Base-by-base conservation (phyloP, 2,113 vertebrate species). In the Camelus bactrianus region DNA sequence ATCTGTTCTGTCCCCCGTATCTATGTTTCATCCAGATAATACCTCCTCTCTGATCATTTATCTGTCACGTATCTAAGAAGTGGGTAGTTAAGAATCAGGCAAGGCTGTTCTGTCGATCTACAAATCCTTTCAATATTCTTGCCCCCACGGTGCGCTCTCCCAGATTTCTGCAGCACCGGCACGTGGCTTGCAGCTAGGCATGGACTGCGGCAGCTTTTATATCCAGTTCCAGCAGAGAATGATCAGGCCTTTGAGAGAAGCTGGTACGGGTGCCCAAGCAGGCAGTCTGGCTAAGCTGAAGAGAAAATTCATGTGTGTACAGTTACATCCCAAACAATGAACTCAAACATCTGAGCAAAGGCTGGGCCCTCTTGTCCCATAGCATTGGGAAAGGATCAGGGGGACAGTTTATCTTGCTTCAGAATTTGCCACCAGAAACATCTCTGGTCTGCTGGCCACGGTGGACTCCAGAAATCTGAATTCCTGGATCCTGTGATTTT, bases 11-110 rank as follows among this genome's bases (percentile, higher is more conserved):
- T 62, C 5, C 79, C 54, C 22, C 48, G 26, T 77, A 50, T 81
- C 52, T 86, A 10, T 64, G 67, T 96, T 76, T 93, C 58, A 96
- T 76, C 32, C 73, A 86, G 46, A 58, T 72, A 93, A 65, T 87
- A 28, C 82, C 24, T 89, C 64, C 24, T 89, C 17, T 65, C 13
- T 91, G 76, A 69, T 91, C 52, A 89, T 58, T 75, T 92, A 65
- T 42, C 56, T 93, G 58, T 58, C 46, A 76, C 28, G 35, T 86
- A 54, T 35, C 32, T 72, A 79, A 89, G 62, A 88, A 93, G 10
- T 88, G 15, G n/a, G 19, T 84, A 91, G 76, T 79, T 94, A 94
- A 92, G 89, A 89, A 87, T 58, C 32, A 81, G 67, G 35, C 52
- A 92, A 56, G 32, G 7, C 35, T 76, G n/a, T 80, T 77, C 28